Base-by-base conservation (phyloP, 2,797 vertebrate genomes). In the Diceros bicornis region DNA sequence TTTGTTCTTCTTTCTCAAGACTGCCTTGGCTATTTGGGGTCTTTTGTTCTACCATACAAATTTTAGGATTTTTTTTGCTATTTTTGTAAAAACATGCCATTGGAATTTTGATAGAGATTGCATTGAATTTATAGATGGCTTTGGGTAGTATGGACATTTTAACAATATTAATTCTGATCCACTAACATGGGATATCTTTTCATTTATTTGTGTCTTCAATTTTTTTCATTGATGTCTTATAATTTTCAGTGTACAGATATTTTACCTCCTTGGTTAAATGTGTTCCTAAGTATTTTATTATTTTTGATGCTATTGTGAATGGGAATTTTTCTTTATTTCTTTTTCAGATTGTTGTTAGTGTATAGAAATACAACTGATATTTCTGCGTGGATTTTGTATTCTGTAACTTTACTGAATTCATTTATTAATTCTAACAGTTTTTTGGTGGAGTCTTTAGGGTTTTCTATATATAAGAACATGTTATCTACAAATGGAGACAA, bases 1-100 rank as follows among this genome's bases (percentile, higher is more conserved):
- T 89, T 75, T 75, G 41, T 50, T 75, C 10, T 74, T 88, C 29
- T 75, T 89, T 75, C 57, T 89, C 21, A 75, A 89, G 57, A 89
- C 41, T 29, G 41, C 57, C 47, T 34, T 44, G 37, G 13, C 37
- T 74, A 7, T 61, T 50, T 50, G 32, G 71, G 50, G 59, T 44
- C 23, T 88, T 72, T 75, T 34, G 57, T 75, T 74, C 47, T 47
- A 47, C 47, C 57, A 89, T 34, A n/a, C 21, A 18, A 20, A 50
- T 50, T 62, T 75, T 75, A 62, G 41, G 32, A 62, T 25, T 47
- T 12, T 32, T 61, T 74, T 72, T 75, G 27, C 72, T 89, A 12
- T 72, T 89, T 50, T 59, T 89, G 18, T 66, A 50, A 77, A 77
- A 64, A 50, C 13, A 77, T 66, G 32, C 20, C 34, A 34, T 6